Evolutionary conservation across 1,140 invertebrate species (phyloP), one percentile per base, ranked within the genome.

Genomic region (Hyles vespertilio): DNA sequence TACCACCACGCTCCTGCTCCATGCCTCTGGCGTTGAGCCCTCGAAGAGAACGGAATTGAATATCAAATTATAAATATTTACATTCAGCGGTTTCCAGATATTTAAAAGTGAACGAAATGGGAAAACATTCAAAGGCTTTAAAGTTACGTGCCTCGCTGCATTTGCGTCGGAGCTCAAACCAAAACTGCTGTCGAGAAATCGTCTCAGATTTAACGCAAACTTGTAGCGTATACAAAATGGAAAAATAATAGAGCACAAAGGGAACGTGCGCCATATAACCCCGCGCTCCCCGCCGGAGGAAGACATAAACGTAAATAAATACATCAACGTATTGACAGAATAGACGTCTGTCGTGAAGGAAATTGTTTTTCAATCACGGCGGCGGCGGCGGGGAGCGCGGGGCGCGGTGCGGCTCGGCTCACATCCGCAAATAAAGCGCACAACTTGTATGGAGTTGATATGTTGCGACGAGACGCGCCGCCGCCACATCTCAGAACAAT

Each of bases 311-410:
- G 48, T 52, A 51, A 58, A 58, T 61, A 61, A 64, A 63, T 56
- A 63, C 56, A 56, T 60, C 63, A 58, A 36, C 34, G 51, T 61
- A 58, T 66, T 51, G 60, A 66, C 58, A 58, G 58, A 52, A 58
- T 57, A 57, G 51, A 59, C 60, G 63, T 59, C 51, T 69, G 63
- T 65, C 67, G 58, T 46, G 32, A 46, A 56, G 60, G 58, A 69
- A 69, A 69, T 69, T 69, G 67, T 66, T 62, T 40, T 66, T 59
- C 59, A 65, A 64, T 65, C 49, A 51, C 53, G 44, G 10, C 52
- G 54, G 8, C 4, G 7, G 44, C 61, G 55, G 12, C 11, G 8
- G n/a, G 32, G 33, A 43, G 10, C 10, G 59, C 50, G 43, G 45
- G 40, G 51, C 40, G 47, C 43, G 50, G 5, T 12, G 47, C 32